Percentiles rank a stretch among this genome's conserved stretches.
Evolutionary conservation across 2,888 invertebrate genomes (phyloP).

Genomic region (Acrocyrtus sp.): DNA sequence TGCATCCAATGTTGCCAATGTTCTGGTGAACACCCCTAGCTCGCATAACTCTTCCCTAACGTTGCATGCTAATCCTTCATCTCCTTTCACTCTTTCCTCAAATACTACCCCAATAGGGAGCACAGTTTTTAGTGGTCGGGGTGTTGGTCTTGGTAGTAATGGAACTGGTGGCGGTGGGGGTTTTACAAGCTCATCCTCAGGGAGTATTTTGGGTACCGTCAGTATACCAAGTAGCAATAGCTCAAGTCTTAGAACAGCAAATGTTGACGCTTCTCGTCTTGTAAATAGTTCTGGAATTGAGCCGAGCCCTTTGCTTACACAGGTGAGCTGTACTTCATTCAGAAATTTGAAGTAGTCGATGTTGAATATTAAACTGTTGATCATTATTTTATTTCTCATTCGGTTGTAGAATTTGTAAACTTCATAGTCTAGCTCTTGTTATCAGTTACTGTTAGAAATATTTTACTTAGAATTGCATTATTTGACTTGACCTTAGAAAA

Average conservation of each 20-base stretch:
- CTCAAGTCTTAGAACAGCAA: slow-evolving; percentile 42
- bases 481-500: too few relatives aligned
- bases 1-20: slow-evolving; percentile 17
- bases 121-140: slow-evolving; percentile 12
- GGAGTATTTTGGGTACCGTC: slow-evolving; percentile 27
- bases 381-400: too few relatives aligned
- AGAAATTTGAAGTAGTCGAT: too few relatives aligned
- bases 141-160: slow-evolving; percentile 18
- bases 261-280: slow-evolving; percentile 53
- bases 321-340: slow-evolving; percentile 63
- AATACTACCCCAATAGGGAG: slow-evolving; percentile 18
- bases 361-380: too few relatives aligned
- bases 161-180: slow-evolving; percentile 27
- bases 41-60: slow-evolving; percentile 4
- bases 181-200: slow-evolving; percentile 30
- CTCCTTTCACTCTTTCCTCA: slow-evolving; percentile 19
- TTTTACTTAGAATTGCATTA: too few relatives aligned
- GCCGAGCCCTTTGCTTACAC: slow-evolving; percentile 54
- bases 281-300: slow-evolving; percentile 50
- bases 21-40: slow-evolving; percentile 12
- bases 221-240: slow-evolving; percentile 51
- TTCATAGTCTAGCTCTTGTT: too few relatives aligned
- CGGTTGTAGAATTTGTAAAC: too few relatives aligned
- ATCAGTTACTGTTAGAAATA: too few relatives aligned
- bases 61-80: slow-evolving; percentile 10